phyloP scores from a whole-genome alignment of 30 jellyfish, hydroid and myxozoan species.

The Aurelia sp. region DNA sequence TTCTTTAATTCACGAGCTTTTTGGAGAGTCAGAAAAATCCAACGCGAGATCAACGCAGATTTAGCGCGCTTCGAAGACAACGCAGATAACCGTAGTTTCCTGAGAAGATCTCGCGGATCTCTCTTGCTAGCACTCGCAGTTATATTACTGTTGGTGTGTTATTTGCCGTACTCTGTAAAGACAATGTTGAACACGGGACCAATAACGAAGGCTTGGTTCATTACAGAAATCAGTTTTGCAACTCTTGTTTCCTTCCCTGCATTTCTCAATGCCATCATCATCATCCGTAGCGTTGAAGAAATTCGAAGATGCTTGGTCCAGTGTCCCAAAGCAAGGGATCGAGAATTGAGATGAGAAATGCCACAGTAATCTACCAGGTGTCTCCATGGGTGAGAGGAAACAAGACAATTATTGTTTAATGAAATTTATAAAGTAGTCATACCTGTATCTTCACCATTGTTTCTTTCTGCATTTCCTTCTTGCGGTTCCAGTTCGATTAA shows the following conservation, averaged over 20 bases:
- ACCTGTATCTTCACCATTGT: too few species aligned
- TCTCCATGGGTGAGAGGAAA: too few species aligned
- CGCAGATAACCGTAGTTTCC: slow-evolving; percentile 1
- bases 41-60: slow-evolving; percentile 3
- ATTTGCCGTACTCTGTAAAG: slow-evolving; percentile 28
- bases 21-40: slow-evolving; percentile 9
- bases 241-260: slow-evolving; percentile 17
- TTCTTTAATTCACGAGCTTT: slow-evolving; percentile 7
- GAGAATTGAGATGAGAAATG: too few species aligned
- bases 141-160: slow-evolving; percentile 7
- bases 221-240: neutral
- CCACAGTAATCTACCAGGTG: too few species aligned
- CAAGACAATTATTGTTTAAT: too few species aligned
- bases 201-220: neutral
- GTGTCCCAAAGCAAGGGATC: too few species aligned
- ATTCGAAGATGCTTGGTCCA: slow-evolving; percentile 11
- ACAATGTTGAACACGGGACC: neutral
- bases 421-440: too few species aligned
- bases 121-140: slow-evolving; percentile 10
- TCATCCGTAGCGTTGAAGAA: neutral
- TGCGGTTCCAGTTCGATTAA: too few species aligned
- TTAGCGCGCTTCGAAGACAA: slow-evolving; percentile 18
- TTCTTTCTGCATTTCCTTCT: too few species aligned
- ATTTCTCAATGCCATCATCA: slow-evolving; percentile 12
- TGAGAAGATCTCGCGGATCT: slow-evolving; percentile 27